Percentiles rank a stretch among this genome's conserved stretches.
Conservation (phyloP, 1,140 invertebrate species). For the Luehdorfia chinensis region DNA sequence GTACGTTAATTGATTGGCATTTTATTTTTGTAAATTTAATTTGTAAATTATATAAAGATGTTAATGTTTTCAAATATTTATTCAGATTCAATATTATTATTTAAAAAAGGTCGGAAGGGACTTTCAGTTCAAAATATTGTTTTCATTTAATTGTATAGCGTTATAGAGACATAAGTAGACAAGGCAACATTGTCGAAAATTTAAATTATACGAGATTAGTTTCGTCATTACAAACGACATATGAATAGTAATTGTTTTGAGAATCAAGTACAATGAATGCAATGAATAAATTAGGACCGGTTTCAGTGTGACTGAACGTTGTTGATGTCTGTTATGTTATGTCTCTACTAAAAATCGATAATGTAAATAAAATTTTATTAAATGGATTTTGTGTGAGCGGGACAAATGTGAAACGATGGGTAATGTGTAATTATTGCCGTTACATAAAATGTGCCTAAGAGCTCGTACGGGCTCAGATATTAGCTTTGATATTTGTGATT, state of each 20-base stretch:
- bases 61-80: constrained; percentile 14
- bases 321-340: not conserved
- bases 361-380: constrained; percentile 50
- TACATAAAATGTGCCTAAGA: constrained; percentile 64
- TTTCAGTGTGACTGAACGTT: constrained; percentile 12
- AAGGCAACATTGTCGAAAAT: no score
- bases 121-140: constrained; percentile 30
- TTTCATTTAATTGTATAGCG: constrained; percentile 34
- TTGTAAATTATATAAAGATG: constrained; percentile 23
- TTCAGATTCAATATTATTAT: constrained; percentile 8
- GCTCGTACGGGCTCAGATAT: constrained; percentile 39
- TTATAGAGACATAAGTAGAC: constrained; percentile 10
- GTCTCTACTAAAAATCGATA: constrained; percentile 21
- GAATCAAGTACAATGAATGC: constrained; percentile 14
- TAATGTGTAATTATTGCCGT: constrained; percentile 29
- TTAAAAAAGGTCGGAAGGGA: constrained; percentile 19
- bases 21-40: constrained; percentile 40
- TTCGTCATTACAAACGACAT: no score
- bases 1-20: constrained; percentile 23
- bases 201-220: no score
- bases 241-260: not conserved
- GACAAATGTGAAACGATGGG: constrained; percentile 33
- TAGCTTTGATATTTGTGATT: constrained; percentile 48
- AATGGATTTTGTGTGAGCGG: constrained; percentile 31
- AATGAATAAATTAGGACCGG: constrained; percentile 10